Evolutionary conservation across 2,888 invertebrate species (phyloP).

Genomic region (Celastrina argiolus): DNA sequence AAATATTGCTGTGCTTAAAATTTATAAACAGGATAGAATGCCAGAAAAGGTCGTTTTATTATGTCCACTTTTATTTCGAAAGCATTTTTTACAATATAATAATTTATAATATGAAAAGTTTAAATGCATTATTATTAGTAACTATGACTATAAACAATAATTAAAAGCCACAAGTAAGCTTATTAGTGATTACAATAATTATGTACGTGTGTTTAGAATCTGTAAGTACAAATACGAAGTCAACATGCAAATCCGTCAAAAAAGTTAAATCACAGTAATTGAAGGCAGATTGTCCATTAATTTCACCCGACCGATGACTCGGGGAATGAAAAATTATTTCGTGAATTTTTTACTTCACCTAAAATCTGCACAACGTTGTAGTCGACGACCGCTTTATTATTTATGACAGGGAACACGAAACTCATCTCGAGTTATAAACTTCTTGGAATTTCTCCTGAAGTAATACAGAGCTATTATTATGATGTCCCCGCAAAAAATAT

Average conservation of each 20-base stretch:
- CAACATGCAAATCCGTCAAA: conserved; percentile 11
- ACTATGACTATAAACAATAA: not conserved
- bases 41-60: not conserved
- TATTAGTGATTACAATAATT: not conserved
- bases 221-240: not conserved
- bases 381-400: conserved; percentile 77
- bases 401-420: conserved; percentile 78
- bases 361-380: conserved; percentile 75
- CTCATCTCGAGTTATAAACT: conserved; percentile 79
- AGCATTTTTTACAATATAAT: not conserved
- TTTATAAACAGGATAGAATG: conserved; percentile 1
- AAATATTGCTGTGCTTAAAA: conserved; percentile 7
- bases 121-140: not conserved
- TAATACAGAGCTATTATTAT: conserved; percentile 78
- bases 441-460: conserved; percentile 78
- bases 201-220: too few relatives aligned
- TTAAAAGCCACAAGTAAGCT: not conserved
- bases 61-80: not conserved
- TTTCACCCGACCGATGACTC: conserved; percentile 52
- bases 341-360: conserved; percentile 72
- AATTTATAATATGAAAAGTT: not conserved
- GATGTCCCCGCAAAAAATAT: conserved; percentile 77
- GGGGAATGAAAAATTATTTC: conserved; percentile 70
- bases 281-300: conserved; percentile 58
- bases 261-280: conserved; percentile 43